Evolutionary conservation across 2,113 vertebrate genomes (phyloP).

Genomic region (Antennarius striatus): DNA sequence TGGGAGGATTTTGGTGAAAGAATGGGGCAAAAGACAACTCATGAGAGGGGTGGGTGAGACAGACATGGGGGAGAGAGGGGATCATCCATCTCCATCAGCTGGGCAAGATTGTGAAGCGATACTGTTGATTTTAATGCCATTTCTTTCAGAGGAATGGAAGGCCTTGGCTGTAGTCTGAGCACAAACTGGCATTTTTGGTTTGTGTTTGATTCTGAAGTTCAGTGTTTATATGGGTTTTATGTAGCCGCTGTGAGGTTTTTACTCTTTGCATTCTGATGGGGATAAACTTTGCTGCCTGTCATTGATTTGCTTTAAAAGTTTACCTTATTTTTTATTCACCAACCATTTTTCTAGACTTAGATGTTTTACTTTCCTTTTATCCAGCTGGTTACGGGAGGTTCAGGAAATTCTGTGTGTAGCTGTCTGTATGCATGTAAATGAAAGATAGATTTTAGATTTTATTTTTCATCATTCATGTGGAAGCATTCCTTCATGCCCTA

Average conservation of each 20-base stretch:
- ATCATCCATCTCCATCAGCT: conserved; percentile 51
- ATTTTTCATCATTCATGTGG: background rate
- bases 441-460: background rate
- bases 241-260: background rate
- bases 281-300: conserved; percentile 19
- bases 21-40: conserved; percentile 5
- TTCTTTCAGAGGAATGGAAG: conserved; percentile 28
- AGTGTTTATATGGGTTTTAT: conserved; percentile 8
- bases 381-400: background rate
- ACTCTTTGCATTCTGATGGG: conserved; percentile 11
- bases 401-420: background rate
- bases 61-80: conserved; percentile 5
- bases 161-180: conserved; percentile 3
- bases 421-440: conserved; percentile 6
- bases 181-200: conserved; percentile 18
- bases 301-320: conserved; percentile 11
- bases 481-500: no score
- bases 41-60: background rate
- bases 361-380: background rate
- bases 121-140: conserved; percentile 38
- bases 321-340: conserved; percentile 6
- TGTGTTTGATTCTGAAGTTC: conserved; percentile 20
- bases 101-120: conserved; percentile 14
- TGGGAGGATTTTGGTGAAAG: conserved; percentile 2
- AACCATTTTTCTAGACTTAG: background rate